Evolutionary conservation across 2,888 invertebrate genomes (phyloP), one percentile per base, ranked within the genome.

Genomic region (Netelia inedita): DNA sequence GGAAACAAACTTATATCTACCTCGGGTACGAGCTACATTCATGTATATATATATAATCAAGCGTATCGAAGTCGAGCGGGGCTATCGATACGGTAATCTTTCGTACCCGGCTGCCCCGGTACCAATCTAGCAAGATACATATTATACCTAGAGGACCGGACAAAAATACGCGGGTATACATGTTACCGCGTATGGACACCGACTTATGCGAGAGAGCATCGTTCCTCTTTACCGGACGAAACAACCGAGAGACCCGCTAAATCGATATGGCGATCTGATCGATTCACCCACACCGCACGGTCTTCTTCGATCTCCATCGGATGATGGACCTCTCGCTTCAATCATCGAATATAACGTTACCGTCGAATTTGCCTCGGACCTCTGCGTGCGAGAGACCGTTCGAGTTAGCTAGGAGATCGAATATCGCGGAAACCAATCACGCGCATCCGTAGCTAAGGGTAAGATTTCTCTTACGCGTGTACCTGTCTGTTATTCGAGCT

Each of bases 281-380:
- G 69, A 63, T 79, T 50, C 5, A 21, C 8, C 57, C 23, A 19
- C 61, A 72, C 21, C 65, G 61, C 53, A 71, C 78, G 74, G 83
- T 76, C 73, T 73, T 65, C 46, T 14, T 14, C 46, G 11, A 10
- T 14, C 14, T 2, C 46, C 1, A n/a, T 14, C 6, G 8, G 63
- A 35, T 14, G 83, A 59, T 72, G 83, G 81, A 86, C 75, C 85
- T 69, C 81, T 85, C 78, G 83, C 87, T 90, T 87, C 89, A 86
- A 89, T 89, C 87, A 85, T 78, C 78, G 85, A 85, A 86, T 85
- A 79, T 85, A 84, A 86, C 84, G 86, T 86, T 81, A 61, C 73
- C 85, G 65, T 23, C 59, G 73, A 79, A 59, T 73, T 55, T 41
- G 53, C 53, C 3, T n/a, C 16, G 23, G 16, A n/a, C 21, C 11